Evolutionary conservation across 2,113 vertebrate species (phyloP), one percentile per base, ranked within the genome.

Genomic region (Indicator indicator): DNA sequence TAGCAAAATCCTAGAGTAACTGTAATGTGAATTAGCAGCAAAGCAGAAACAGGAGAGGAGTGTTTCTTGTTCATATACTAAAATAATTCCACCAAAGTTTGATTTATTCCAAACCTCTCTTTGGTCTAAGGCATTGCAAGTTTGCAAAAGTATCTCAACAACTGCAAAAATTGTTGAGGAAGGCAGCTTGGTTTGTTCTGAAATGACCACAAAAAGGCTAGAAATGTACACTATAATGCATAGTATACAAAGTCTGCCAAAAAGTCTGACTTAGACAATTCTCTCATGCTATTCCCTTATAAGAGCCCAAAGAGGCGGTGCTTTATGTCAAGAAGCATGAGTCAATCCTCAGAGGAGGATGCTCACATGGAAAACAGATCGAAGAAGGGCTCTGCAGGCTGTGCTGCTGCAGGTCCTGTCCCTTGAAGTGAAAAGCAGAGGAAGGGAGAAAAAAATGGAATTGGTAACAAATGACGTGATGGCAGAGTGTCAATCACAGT

Each of bases 171-270:
- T 88, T 36, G 26, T 50, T 78, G 62, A 52, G 16, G 26, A 59
- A 83, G 69, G 86, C 21, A 58, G 73, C 64, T 95, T 19, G 6
- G 38, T 68, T 95, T 90, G 64, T 67, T 95, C 88, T 89, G 71
- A 95, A 92, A 93, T 90, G 67, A 96, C 80, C 83, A 93, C 88
- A 87, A 85, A 95, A 94, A 90, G 83, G 55, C 83, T 86, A 73
- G n/a, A 75, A 90, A 67, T 12, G 23, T 40, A 63, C 32, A 13
- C 32, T 33, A 4, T 70, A 83, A 86, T 28, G 64, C 62, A 65
- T 4, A 42, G 62, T 54, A 33, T 44, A 12, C 38, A 19, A 83
- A 70, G 33, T 23, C 50, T 82, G 92, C 90, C 94, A 91, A 52
- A 86, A 89, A 68, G 54, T 69, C 19, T 12, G 54, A 89, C 36